These are phyloP conservation scores for Atherinomorus stipes DNA, from an alignment of 2,113 vertebrate genomes.

Conservation along the genomic window DNA sequence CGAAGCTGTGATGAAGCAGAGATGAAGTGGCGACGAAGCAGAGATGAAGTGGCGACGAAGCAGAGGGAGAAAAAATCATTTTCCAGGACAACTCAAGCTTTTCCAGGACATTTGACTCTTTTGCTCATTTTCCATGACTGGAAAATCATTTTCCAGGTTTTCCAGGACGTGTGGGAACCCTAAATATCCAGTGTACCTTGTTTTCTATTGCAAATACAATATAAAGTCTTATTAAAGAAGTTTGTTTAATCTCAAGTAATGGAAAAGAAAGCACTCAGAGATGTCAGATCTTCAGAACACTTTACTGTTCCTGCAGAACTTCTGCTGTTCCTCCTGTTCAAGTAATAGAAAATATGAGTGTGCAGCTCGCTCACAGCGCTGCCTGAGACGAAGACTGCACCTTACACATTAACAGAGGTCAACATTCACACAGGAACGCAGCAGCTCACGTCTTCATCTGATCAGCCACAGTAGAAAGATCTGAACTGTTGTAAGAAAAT, in stretches of 20 bases:
- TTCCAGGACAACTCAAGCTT: too few species aligned
- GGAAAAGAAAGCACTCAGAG: conserved; percentile 65
- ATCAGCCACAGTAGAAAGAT: conserved; percentile 32
- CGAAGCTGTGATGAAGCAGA: too few species aligned
- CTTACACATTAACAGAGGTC: conserved; percentile 53
- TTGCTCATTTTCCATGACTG: too few species aligned
- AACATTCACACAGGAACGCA: conserved; percentile 65
- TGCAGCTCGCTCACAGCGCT: conserved; percentile 46
- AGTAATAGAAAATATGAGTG: conserved; percentile 71
- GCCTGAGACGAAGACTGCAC: conserved; percentile 65
- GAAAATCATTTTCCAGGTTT: too few species aligned
- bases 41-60: too few species aligned
- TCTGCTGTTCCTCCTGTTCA: conserved; percentile 54
- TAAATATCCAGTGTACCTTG: too few species aligned
- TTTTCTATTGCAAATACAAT: conserved; percentile 53
- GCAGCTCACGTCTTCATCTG: conserved; percentile 37
- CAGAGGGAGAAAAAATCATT: too few species aligned
- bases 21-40: too few species aligned
- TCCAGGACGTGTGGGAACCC: too few species aligned
- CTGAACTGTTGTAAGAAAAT: conserved; percentile 69
- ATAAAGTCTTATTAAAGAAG: conserved; percentile 56
- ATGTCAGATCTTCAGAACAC: conserved; percentile 27
- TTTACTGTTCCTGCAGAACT: conserved; percentile 14
- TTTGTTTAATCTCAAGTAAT: conserved; percentile 72
- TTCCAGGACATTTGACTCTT: too few species aligned